Base-by-base conservation (phyloP, 2,888 invertebrate species). In the Crematogaster levior region DNA sequence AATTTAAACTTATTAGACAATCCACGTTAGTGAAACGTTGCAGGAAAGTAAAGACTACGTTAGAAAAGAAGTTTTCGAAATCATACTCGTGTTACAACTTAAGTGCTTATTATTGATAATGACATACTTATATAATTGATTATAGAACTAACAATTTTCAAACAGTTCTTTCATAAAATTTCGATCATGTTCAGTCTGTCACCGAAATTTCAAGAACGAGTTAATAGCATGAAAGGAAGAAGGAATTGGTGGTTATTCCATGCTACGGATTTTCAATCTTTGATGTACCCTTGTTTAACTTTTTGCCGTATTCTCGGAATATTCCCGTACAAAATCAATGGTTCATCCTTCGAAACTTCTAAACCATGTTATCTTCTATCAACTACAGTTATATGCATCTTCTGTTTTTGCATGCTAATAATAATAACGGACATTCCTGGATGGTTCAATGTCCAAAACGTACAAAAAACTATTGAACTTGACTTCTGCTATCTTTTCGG, bases 381-480 rank as follows among this genome's bases (percentile, higher is more conserved):
- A 0, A 82, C 82, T 24, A 5, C 91, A 0, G 0, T 88, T 3
- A 81, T 84, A 0, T 37, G 86, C 0, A 0, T 85, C 5, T 87
- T 75, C 3, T 24, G 82, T 0, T 37, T 60, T 0, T 60, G 37
- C 4, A 18, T 40, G 0, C 0, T 81, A 0, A 1, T 84, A 1
- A 5, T 84, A 27, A 40, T 87, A 3, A 65, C n/a, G n/a, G n/a
- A 92, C 21, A 37, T 91, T 1, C 46, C 79, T 0, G 43, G 40
- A 0, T 68, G 12, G 0, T 40, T 91, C n/a, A 12, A n/a, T 89
- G n/a, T n/a, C n/a, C 84, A 40, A 82, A 84, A 6, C 6, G 66
- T 89, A 2, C 91, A 91, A 7, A 89, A 75, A 4, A 65, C 81
- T 15, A 72, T 93, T 4, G 93, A 93, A n/a, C 53, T 63, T 2